Percentiles rank a stretch among this genome's conserved stretches.
phyloP scores from a whole-genome alignment of 2,888 invertebrate genomes.

The Papilio elwesi region DNA sequence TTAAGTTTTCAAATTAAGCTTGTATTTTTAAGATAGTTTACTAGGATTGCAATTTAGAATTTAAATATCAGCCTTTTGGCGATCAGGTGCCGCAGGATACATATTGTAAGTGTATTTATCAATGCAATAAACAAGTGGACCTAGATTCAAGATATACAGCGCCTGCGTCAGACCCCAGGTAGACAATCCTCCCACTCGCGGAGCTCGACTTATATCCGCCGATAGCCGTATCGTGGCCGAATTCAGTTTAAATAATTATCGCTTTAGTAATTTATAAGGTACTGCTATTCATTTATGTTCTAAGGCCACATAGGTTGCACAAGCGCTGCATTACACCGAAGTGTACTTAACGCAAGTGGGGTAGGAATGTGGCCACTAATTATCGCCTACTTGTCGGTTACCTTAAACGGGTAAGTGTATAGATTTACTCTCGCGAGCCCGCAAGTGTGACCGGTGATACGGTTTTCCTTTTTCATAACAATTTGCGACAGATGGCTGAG shows the following conservation, averaged over 20 bases:
- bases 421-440: background rate
- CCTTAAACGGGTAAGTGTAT: constrained; percentile 25
- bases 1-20: too few species aligned
- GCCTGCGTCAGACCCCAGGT: background rate
- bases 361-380: constrained; percentile 34
- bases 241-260: constrained; percentile 9
- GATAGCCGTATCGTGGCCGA: constrained; percentile 10
- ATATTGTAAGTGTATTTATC: background rate
- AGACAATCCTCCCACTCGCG: background rate
- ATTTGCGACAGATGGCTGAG: constrained; percentile 5
- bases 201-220: background rate
- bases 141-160: background rate
- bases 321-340: constrained; percentile 31
- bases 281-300: constrained; percentile 11
- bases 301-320: constrained; percentile 31
- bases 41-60: background rate
- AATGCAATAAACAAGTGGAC: background rate
- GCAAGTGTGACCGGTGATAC: constrained; percentile 11
- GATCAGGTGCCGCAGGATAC: background rate
- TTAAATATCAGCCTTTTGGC: background rate
- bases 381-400: constrained; percentile 28
- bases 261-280: constrained; percentile 16
- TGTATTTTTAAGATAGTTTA: too few species aligned
- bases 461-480: constrained; percentile 4
- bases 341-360: constrained; percentile 33